Evolutionary conservation across 2,888 invertebrate species (phyloP), one percentile per base, ranked within the genome.

Genomic region (Meandrusa payeni): DNA sequence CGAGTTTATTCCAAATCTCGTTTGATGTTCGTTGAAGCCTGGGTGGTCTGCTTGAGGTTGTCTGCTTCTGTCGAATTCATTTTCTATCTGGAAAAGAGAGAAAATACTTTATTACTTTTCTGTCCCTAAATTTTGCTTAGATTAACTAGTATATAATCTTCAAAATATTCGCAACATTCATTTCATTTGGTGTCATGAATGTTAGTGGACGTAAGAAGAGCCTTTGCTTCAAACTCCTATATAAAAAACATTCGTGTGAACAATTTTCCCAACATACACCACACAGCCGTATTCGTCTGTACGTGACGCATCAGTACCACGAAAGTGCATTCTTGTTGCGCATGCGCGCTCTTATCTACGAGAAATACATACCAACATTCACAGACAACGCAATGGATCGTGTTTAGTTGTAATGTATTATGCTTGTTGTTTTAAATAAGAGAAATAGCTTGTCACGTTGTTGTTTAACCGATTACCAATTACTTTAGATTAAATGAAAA

Each of bases 11-110:
- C 86, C 87, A 51, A 86, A 87, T 72, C 87, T 77, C 24, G 85
- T 81, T 54, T 85, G 86, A 48, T 87, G 86, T 50, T 87, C 86
- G 49, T 54, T 82, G 63, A 86, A 85, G 26, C 82, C 83, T 24
- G 80, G 64, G 43, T 80, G 83, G 40, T 76, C 76, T 51, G 76
- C 56, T 13, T 72, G 54, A 22, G 76, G 69, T 53, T 83, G 83
- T 65, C 86, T 75, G 73, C 75, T 78, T 72, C 83, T 75, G 52
- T 87, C 87, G 67, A 71, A 87, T 54, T 87, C 86, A 79, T 87
- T 83, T 63, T 87, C 87, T 68, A 81, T 66, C 87, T 87, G 83
- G 19, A 85, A 81, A 51, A 51, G 68, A 58, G 68, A 58, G 40
- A 59, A 50, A 62, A 54, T 46, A 33, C n/a, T n/a, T n/a, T n/a